Base-by-base conservation (phyloP, 1,140 invertebrate genomes). In the Anastrepha obliqua region DNA sequence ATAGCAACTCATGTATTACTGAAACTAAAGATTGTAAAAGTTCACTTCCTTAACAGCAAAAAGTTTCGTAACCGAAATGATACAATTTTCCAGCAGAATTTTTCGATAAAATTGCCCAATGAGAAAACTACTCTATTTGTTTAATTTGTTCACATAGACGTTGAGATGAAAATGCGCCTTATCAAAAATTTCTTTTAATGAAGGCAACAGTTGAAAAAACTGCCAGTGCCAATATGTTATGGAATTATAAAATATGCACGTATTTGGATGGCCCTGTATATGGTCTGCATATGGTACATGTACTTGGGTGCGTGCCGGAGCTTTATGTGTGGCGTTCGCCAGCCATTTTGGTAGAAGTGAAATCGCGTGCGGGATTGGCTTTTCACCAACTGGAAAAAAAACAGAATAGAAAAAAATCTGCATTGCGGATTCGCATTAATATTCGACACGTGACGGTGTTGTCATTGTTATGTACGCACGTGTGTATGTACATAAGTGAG, bases 351-450 rank as follows among this genome's bases (percentile, higher is more conserved):
- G 17, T 42, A 29, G 3, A 6, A 47, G 44, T 39, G 20, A n/a
- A 62, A 86, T 59, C 62, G 85, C 85, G 62, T 62, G 85, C 85
- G 29, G 17, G 13, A 62, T 62, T 86, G 20, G n/a, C 85, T 47
- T 81, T 47, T 51, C 47, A 4, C 17, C 7, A 58, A 81, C 17
- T 20, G 7, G 44, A 44, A 47, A 15, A n/a, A 39, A 15, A 55
- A 55, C 51, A 74, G 2, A 47, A 74, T 42, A 5, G 17, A 47
- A 4, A 55, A 58, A 81, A 55, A 51, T 51, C 44, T 74, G 44
- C 70, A 47, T 15, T 74, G 42, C 13, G 17, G 44, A 47, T 51
- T 51, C 44, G 44, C 44, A 74, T 51, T 29, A 47, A 74, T n/a
- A 47, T 74, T 17, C 42, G 70, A 47, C 70, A 74, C 70, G 70